phyloP scores from a whole-genome alignment of 1,140 invertebrate genomes.

The Lethrus apterus region DNA sequence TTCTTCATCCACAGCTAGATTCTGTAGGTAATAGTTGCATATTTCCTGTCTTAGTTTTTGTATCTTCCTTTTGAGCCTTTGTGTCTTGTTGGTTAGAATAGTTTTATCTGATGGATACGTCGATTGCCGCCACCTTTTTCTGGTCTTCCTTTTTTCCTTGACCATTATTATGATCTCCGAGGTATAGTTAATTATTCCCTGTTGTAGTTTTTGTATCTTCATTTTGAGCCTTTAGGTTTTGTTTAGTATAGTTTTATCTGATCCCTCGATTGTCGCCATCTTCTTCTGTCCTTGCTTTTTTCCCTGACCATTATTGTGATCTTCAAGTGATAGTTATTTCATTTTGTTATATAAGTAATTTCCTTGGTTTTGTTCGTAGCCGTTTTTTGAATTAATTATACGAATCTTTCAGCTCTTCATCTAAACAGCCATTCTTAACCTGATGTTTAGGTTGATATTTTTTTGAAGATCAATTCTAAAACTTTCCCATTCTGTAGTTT shows the following conservation, averaged over 20 bases:
- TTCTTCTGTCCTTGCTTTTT: background rate
- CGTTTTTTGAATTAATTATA: background rate
- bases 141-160: background rate
- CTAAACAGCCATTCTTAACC: background rate
- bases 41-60: too few species aligned
- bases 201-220: too few species aligned
- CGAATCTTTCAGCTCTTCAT: background rate
- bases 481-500: too few species aligned
- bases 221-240: too few species aligned
- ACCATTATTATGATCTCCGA: background rate
- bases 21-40: too few species aligned
- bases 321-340: background rate
- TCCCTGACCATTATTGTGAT: background rate
- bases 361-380: background rate
- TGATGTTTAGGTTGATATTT: background rate
- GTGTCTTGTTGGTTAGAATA: background rate
- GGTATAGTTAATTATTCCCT: too few species aligned
- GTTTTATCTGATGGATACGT: background rate
- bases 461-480: too few species aligned
- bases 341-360: background rate
- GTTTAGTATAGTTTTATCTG: too few species aligned
- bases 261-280: too few species aligned
- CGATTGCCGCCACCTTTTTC: background rate
- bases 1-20: too few species aligned
- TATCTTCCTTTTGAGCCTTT: too few species aligned